Percentiles rank a stretch among this genome's conserved stretches.
phyloP scores from a whole-genome alignment of 2,888 invertebrate genomes.

The Platycheirus rosarum region DNA sequence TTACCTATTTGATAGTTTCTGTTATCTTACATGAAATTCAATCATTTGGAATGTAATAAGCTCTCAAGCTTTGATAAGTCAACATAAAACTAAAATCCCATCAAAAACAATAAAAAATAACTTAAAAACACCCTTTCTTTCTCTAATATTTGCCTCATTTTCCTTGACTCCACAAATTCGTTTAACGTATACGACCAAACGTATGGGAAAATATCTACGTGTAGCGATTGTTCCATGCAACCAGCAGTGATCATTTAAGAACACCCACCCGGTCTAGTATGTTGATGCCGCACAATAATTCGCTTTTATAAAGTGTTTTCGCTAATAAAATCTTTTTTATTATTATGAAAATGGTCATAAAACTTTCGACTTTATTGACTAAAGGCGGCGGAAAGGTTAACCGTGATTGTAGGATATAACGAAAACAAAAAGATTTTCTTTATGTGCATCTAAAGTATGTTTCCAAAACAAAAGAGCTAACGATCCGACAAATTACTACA shows the following conservation, averaged over 20 bases:
- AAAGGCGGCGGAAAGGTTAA: conserved; percentile 66
- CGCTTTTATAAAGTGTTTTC: conserved; percentile 75
- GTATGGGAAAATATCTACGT: neutral
- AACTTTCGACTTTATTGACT: conserved; percentile 74
- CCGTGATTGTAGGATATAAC: conserved; percentile 68
- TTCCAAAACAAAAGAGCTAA: conserved; percentile 73
- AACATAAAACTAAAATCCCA: too few species aligned
- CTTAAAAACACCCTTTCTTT: too few species aligned
- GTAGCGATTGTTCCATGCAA: neutral
- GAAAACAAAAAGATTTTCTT: neutral
- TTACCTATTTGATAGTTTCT: too few species aligned
- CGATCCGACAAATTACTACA: conserved; percentile 82
- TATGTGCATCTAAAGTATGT: conserved; percentile 13
- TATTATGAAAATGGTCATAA: conserved; percentile 75
- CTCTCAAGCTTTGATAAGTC: too few species aligned
- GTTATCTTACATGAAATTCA: too few species aligned
- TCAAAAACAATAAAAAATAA: too few species aligned
- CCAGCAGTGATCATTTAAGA: neutral
- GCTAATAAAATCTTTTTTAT: conserved; percentile 75
- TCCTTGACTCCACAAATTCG: neutral
- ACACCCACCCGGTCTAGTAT: neutral
- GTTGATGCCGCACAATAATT: conserved; percentile 66
- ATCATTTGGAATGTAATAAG: too few species aligned
- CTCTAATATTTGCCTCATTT: too few species aligned
- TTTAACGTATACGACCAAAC: neutral